These are phyloP conservation scores for Dugesia japonica DNA, from an alignment of 2,888 invertebrate genomes.

Conservation along the genomic window DNA sequence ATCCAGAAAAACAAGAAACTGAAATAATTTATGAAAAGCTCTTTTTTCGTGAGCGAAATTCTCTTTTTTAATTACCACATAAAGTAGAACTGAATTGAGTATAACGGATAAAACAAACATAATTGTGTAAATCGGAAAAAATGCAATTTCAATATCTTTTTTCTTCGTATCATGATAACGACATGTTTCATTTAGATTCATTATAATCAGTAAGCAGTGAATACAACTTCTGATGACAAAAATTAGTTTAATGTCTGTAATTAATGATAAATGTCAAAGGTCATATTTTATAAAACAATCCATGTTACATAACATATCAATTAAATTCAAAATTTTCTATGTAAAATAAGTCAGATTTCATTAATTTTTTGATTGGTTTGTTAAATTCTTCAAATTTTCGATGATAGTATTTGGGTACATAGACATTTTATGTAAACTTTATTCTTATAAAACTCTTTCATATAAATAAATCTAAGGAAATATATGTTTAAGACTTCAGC, in stretches of 20 bases:
- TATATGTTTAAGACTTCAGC: too few relatives aligned
- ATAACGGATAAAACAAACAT: background rate
- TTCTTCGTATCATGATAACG: background rate
- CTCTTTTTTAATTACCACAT: background rate
- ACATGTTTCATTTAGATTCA: background rate
- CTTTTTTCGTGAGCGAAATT: background rate
- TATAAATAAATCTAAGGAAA: too few relatives aligned
- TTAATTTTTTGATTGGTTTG: too few relatives aligned
- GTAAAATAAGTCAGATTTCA: too few relatives aligned
- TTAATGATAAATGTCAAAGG: too few relatives aligned
- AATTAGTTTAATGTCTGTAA: background rate
- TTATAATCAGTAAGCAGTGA: background rate
- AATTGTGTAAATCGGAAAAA: background rate
- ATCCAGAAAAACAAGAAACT: background rate
- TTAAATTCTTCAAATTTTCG: too few relatives aligned
- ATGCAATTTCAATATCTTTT: background rate
- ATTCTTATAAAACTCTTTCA: too few relatives aligned
- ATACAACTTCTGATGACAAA: background rate
- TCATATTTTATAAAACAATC: too few relatives aligned
- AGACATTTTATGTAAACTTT: too few relatives aligned
- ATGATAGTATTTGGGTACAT: too few relatives aligned
- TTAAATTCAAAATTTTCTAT: too few relatives aligned
- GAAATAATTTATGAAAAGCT: constrained; percentile 4
- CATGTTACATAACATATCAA: too few relatives aligned
- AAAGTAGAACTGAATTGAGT: background rate